Conservation (phyloP, 2,888 invertebrate species). For the Molorchus minor region DNA sequence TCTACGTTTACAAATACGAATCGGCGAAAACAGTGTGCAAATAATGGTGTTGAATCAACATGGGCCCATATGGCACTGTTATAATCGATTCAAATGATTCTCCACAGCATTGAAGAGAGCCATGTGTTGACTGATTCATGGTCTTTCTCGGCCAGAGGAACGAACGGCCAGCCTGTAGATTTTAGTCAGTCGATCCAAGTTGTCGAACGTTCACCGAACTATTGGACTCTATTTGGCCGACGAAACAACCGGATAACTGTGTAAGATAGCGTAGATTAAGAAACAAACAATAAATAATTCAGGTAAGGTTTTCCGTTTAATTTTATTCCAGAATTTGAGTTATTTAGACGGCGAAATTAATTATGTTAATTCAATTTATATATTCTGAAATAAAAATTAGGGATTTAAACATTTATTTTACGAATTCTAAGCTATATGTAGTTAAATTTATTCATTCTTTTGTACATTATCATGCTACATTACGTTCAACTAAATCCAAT, state of each 20-base stretch:
- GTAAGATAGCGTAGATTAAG: slow-evolving; percentile 8
- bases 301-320: slow-evolving; percentile 14
- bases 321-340: slow-evolving; percentile 17
- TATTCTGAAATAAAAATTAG: slow-evolving; percentile 7
- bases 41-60: slow-evolving; percentile 21
- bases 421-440: not conserved
- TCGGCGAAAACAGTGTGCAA: slow-evolving; percentile 10
- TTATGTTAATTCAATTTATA: slow-evolving; percentile 22
- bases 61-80: slow-evolving; percentile 23
- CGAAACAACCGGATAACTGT: slow-evolving; percentile 6
- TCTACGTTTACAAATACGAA: slow-evolving; percentile 7
- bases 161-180: slow-evolving; percentile 13
- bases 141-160: slow-evolving; percentile 12
- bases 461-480: not conserved
- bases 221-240: slow-evolving; percentile 3
- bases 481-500: too few species aligned
- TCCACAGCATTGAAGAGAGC: slow-evolving; percentile 18
- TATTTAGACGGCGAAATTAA: slow-evolving; percentile 22
- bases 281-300: not conserved
- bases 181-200: slow-evolving; percentile 11
- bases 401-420: not conserved
- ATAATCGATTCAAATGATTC: slow-evolving; percentile 25
- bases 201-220: slow-evolving; percentile 7
- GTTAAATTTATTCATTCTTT: slow-evolving; percentile 10
- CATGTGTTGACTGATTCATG: slow-evolving; percentile 26